phyloP scores from a whole-genome alignment of 1,140 invertebrate species.

The Papilio machaon region DNA sequence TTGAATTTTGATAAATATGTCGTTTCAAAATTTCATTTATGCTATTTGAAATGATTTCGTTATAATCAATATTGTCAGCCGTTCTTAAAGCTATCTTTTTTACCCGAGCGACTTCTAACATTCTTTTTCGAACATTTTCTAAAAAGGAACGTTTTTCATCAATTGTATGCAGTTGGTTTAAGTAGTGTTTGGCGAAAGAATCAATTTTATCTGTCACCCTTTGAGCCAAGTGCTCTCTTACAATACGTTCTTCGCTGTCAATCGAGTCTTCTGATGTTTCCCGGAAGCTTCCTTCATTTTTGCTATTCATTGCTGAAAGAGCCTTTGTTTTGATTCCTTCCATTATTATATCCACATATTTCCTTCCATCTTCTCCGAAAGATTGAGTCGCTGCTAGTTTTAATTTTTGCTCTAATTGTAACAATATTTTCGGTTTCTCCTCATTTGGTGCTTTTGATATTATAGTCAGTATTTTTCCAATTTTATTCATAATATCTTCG shows the following conservation, averaged over 20 bases:
- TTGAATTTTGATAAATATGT: slow-evolving; percentile 4
- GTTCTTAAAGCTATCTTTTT: slow-evolving; percentile 6
- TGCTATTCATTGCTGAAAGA: not conserved
- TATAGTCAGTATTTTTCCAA: slow-evolving; percentile 50
- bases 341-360: slow-evolving; percentile 47
- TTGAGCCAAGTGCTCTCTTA: slow-evolving; percentile 19
- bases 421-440: slow-evolving; percentile 46
- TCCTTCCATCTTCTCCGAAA: slow-evolving; percentile 44
- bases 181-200: slow-evolving; percentile 38
- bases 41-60: slow-evolving; percentile 42
- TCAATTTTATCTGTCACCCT: slow-evolving; percentile 43
- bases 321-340: slow-evolving; percentile 39
- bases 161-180: slow-evolving; percentile 35
- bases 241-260: slow-evolving; percentile 21
- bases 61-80: slow-evolving; percentile 43
- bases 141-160: slow-evolving; percentile 40
- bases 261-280: not conserved
- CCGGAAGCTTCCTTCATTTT: not conserved
- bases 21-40: slow-evolving; percentile 38
- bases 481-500: slow-evolving; percentile 53
- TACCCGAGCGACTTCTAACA: slow-evolving; percentile 17
- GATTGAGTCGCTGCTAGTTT: slow-evolving; percentile 43
- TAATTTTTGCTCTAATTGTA: slow-evolving; percentile 52
- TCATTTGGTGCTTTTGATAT: slow-evolving; percentile 42
- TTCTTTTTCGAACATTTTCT: slow-evolving; percentile 30